Percentiles rank a stretch among this genome's conserved stretches.
These are phyloP conservation scores for Oryzias melastigma DNA, from an alignment of 2,113 vertebrate genomes.

Conservation along the genomic window DNA sequence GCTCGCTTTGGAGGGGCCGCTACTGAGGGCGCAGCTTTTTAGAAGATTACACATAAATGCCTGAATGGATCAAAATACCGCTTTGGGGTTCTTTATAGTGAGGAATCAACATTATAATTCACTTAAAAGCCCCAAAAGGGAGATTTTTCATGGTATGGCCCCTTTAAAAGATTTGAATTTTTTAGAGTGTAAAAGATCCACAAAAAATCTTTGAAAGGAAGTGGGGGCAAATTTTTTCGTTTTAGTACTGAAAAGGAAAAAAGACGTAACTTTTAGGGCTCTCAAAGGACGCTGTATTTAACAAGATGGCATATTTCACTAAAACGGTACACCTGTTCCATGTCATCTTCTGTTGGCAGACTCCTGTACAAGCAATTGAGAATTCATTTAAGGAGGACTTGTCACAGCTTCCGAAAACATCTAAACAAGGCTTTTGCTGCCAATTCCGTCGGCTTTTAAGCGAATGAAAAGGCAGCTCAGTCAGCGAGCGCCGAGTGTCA, in stretches of 20 bases:
- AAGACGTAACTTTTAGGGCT: neutral
- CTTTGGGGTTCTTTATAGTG: no score
- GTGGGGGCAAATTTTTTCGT: neutral
- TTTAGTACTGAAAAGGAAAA: neutral
- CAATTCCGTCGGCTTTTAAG: slow-evolving; percentile 35
- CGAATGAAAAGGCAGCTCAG: slow-evolving; percentile 5
- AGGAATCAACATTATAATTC: no score
- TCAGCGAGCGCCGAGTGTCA: slow-evolving; percentile 22
- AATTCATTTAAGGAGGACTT: slow-evolving; percentile 22
- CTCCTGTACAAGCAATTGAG: slow-evolving; percentile 8
- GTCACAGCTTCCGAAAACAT: slow-evolving; percentile 25
- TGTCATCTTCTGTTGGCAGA: neutral
- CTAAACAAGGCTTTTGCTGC: slow-evolving; percentile 28
- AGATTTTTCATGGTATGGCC: no score
- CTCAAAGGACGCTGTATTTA: neutral
- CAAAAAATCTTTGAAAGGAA: no score
- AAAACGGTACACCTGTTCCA: slow-evolving; percentile 1
- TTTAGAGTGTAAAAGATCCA: no score
- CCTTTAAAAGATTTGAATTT: no score
- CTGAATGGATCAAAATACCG: no score
- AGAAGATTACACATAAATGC: no score
- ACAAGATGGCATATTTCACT: neutral
- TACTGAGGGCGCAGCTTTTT: no score
- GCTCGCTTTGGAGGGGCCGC: no score
- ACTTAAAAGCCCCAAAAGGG: no score